Evolutionary conservation across 2,888 invertebrate species (phyloP).

Genomic region (Tanypteryx hageni): DNA sequence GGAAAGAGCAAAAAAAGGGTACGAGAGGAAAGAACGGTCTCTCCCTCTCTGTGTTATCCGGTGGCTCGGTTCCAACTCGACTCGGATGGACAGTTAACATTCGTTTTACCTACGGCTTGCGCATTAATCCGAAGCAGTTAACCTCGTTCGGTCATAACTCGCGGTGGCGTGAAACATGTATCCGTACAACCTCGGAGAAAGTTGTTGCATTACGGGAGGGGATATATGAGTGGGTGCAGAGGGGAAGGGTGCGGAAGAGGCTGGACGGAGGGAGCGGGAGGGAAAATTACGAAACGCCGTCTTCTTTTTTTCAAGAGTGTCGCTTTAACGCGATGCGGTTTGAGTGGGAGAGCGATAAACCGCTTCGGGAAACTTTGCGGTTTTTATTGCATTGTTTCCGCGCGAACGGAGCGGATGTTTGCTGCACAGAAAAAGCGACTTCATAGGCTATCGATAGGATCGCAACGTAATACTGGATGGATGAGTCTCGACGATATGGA

Average conservation of each 20-base stretch:
- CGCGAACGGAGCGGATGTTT: neutral
- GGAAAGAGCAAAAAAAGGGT: neutral
- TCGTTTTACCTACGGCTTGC: neutral
- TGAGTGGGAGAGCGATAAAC: neutral
- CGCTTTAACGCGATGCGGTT: neutral
- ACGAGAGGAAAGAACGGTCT: neutral
- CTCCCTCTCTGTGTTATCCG: neutral
- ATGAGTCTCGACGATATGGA: too few relatives aligned
- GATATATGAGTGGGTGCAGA: neutral
- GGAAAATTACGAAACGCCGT: neutral
- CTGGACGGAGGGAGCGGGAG: too few relatives aligned
- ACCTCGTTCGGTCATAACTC: constrained; percentile 1
- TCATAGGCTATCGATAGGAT: too few relatives aligned
- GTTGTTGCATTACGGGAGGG: constrained; percentile 2
- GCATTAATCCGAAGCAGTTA: constrained; percentile 10
- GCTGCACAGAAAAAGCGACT: too few relatives aligned
- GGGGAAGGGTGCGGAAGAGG: too few relatives aligned
- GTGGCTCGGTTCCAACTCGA: neutral
- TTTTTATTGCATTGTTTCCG: neutral
- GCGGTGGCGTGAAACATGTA: constrained; percentile 2
- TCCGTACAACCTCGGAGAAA: constrained; percentile 2
- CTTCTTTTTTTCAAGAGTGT: neutral
- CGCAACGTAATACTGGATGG: too few relatives aligned
- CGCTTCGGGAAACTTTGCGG: neutral
- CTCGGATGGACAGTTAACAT: neutral